Base-by-base conservation (phyloP, 2,113 vertebrate species). In the Ammospiza caudacuta region DNA sequence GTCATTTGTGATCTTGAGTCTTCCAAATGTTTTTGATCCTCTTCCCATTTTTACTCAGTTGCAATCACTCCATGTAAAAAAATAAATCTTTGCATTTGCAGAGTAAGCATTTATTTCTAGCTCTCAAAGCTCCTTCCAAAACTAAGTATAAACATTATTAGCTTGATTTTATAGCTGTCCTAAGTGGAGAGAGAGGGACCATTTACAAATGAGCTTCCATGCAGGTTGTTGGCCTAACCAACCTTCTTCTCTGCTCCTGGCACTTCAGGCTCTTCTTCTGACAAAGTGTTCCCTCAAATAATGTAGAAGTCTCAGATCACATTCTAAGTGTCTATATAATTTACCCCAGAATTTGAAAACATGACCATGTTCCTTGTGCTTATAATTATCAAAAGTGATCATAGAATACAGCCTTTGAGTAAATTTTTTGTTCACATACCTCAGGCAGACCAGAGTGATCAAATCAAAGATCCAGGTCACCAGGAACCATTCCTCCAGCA, bases 131-230 rank as follows among this genome's bases (percentile, higher is more conserved):
- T 92, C n/a, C 39, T 90, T 95, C 68, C 90, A 93, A 86, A 96
- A 86, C 49, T 44, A 80, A 94, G 57, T 35, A 93, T 67, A 83
- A 95, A 94, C n/a, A 89, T 90, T 81, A 92, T 90, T 88, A 90
- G 68, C 72, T 82, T 83, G 68, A 90, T 90, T 94, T 94, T 81
- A 81, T 73, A 94, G 88, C 62, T 92, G 57, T 81, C 86, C 58
- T 87, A 90, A 94, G 76, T 29, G 39, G 44, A 80, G 54, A 86
- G 76, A 68, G 31, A 84, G 54, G 57, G n/a, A 37, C n/a, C 1
- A 4, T 79, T 94, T 95, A 75, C 69, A 95, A 96, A 96, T 92
- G 68, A 95, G 69, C 49, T 64, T 67, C 88, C 73, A 18, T 61
- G 57, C 82, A 78, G 61, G 49, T 81, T 62, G 47, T 12, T 52